Conservation (phyloP, 2,113 vertebrate genomes). For the Rafetus swinhoei region DNA sequence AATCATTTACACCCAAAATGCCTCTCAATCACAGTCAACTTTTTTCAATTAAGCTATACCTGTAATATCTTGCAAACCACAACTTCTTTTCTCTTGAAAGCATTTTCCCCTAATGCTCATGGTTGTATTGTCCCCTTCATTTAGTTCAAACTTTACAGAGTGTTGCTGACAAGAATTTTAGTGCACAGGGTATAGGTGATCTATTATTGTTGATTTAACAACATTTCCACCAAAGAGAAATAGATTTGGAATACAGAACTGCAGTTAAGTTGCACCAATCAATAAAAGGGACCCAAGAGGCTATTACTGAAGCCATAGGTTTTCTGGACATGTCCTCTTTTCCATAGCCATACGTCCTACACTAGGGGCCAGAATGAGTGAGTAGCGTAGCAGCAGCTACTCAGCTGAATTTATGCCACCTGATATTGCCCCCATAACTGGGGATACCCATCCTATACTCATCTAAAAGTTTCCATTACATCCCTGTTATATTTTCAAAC, state of each 20-base stretch:
- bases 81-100: neutral
- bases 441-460: neutral
- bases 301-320: neutral
- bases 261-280: neutral
- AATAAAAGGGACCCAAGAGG: neutral
- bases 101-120: neutral
- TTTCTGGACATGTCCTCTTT: neutral
- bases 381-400: neutral
- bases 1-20: neutral
- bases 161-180: too few species aligned
- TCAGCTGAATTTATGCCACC: neutral
- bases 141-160: neutral
- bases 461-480: neutral
- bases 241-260: neutral
- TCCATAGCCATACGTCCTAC: neutral
- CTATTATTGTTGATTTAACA: neutral
- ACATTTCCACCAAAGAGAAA: neutral
- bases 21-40: neutral
- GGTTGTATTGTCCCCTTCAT: neutral
- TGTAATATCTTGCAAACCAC: neutral
- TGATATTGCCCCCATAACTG: neutral
- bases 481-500: neutral
- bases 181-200: neutral
- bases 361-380: neutral
- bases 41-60: slow-evolving; percentile 10